phyloP scores from a whole-genome alignment of 2,888 invertebrate genomes.

The Tachystola acroxantha region DNA sequence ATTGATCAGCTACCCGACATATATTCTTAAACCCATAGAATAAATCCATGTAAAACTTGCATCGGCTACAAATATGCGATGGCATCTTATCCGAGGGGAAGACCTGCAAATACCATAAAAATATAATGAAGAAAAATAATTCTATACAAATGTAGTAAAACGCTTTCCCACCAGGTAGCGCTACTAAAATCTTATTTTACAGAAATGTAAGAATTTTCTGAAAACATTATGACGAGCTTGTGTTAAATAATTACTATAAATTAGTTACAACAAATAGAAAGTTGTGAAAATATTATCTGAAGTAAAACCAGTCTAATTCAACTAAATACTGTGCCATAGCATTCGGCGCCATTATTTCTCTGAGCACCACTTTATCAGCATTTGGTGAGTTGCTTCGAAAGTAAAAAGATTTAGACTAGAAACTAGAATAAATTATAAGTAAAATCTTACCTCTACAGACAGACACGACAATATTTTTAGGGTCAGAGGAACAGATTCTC shows the following conservation, averaged over 20 bases:
- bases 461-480: constrained; percentile 88
- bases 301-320: too few relatives aligned
- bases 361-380: too few relatives aligned
- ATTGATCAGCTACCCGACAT: constrained; percentile 86
- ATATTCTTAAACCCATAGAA: constrained; percentile 87
- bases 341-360: constrained; percentile 15
- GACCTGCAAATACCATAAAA: constrained; percentile 69
- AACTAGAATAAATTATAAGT: too few relatives aligned
- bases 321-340: not conserved
- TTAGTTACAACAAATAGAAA: too few relatives aligned
- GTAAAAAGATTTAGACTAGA: too few relatives aligned
- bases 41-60: constrained; percentile 82
- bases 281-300: too few relatives aligned
- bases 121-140: too few relatives aligned
- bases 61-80: constrained; percentile 82
- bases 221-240: too few relatives aligned
- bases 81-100: constrained; percentile 86
- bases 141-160: too few relatives aligned
- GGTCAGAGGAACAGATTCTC: constrained; percentile 81
- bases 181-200: constrained; percentile 1
- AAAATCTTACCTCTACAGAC: constrained; percentile 83
- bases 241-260: too few relatives aligned
- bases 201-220: too few relatives aligned
- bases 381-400: too few relatives aligned
- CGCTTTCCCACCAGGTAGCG: constrained; percentile 17